phyloP scores from a whole-genome alignment of 64 coral and sea anemone species.

The Pocillopora verrucosa region DNA sequence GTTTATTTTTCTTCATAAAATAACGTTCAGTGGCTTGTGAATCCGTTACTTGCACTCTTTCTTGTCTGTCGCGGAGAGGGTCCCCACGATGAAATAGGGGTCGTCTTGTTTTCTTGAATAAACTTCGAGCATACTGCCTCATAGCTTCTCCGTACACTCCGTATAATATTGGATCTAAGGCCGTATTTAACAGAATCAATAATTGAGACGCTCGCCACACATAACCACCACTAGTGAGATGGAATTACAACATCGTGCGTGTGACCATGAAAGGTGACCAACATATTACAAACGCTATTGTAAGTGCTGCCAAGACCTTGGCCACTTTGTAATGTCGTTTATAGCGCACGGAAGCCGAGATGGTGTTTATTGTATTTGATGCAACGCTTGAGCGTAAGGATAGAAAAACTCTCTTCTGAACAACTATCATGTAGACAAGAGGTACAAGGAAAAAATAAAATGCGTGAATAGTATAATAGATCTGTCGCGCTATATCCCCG shows the following conservation, averaged over 20 bases:
- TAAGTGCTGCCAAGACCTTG: slow-evolving; percentile 17
- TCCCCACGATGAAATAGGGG: too few species aligned
- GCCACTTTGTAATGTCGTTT: slow-evolving; percentile 24
- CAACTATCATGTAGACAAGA: slow-evolving; percentile 2
- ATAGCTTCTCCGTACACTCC: slow-evolving; percentile 38
- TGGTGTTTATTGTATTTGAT: background rate
- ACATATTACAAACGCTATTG: slow-evolving; percentile 35
- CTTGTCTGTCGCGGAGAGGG: too few species aligned
- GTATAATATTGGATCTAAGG: slow-evolving; percentile 36
- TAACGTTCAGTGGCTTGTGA: too few species aligned
- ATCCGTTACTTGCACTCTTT: too few species aligned
- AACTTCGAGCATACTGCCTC: background rate
- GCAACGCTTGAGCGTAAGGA: slow-evolving; percentile 5
- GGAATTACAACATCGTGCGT: slow-evolving; percentile 47
- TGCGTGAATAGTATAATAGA: slow-evolving; percentile 41
- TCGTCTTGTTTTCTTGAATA: background rate
- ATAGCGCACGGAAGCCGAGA: background rate
- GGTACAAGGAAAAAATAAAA: slow-evolving; percentile 34
- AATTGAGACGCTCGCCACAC: slow-evolving; percentile 42
- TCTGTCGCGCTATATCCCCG: slow-evolving; percentile 36
- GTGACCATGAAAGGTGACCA: slow-evolving; percentile 45
- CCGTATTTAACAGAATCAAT: slow-evolving; percentile 23
- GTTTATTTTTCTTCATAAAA: too few species aligned
- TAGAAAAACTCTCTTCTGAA: slow-evolving; percentile 10
- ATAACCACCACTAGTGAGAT: slow-evolving; percentile 5